Percentiles rank a stretch among this genome's conserved stretches.
These are phyloP conservation scores for Microcebus griseorufus DNA, from an alignment of 2,113 vertebrate genomes.

Conservation along the genomic window DNA sequence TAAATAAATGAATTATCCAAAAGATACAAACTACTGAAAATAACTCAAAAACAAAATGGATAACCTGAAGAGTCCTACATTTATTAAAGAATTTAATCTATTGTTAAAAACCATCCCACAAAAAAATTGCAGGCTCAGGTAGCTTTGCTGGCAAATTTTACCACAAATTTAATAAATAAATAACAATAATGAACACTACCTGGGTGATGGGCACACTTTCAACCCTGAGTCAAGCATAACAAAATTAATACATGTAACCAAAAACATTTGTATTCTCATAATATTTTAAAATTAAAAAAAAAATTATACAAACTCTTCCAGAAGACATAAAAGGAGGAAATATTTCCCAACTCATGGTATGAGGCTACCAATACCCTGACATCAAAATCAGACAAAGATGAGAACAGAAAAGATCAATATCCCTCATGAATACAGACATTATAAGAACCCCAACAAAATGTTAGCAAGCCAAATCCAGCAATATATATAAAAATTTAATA, in stretches of 20 bases:
- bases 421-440: background rate
- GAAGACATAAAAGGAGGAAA: background rate
- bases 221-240: too few relatives aligned
- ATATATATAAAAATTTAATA: background rate
- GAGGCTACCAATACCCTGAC: background rate
- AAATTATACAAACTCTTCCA: conserved; percentile 1
- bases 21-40: background rate
- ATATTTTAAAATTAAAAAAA: too few relatives aligned
- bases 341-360: background rate
- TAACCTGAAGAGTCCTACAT: background rate
- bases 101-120: background rate
- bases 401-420: background rate
- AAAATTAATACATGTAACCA: too few relatives aligned
- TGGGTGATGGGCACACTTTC: too few relatives aligned
- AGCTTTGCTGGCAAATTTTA: background rate
- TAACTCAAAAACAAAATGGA: background rate
- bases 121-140: background rate
- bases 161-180: background rate
- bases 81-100: conserved; percentile 15
- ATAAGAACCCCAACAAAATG: background rate
- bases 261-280: too few relatives aligned
- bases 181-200: background rate
- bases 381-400: background rate
- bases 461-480: background rate
- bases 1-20: background rate